Conservation (phyloP, 2,113 vertebrate species). For the Shinisaurus crocodilurus region DNA sequence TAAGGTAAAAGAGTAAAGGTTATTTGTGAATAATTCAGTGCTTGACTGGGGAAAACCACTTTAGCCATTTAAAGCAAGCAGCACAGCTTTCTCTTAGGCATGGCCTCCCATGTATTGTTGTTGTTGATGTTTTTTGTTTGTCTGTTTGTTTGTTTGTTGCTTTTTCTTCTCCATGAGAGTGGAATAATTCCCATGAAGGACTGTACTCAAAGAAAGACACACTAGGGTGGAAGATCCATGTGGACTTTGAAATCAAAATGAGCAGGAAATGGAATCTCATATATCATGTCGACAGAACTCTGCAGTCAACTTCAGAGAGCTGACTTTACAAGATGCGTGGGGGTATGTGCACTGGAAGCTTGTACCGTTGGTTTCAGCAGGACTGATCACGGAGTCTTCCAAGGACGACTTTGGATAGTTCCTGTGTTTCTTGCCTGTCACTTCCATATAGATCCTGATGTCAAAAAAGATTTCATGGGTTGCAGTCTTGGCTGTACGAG, state of each 20-base stretch:
- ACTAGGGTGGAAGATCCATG: background rate
- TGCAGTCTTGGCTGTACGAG: too few relatives aligned
- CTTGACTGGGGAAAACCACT: background rate
- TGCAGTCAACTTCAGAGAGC: background rate
- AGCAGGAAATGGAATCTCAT: background rate
- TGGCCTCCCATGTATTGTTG: too few relatives aligned
- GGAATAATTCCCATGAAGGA: background rate
- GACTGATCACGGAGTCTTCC: too few relatives aligned
- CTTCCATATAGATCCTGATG: too few relatives aligned
- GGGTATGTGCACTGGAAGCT: background rate
- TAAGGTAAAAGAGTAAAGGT: constrained; percentile 30
- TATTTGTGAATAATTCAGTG: constrained; percentile 21
- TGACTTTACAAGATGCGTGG: background rate
- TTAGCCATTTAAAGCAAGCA: background rate
- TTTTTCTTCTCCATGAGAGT: background rate
- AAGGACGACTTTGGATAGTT: too few relatives aligned
- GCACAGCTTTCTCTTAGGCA: background rate
- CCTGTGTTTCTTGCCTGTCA: too few relatives aligned
- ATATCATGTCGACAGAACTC: background rate
- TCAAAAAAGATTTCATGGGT: too few relatives aligned
- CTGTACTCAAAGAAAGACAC: background rate
- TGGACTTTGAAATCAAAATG: background rate
- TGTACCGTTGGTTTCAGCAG: background rate
- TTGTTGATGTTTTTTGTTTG: too few relatives aligned
- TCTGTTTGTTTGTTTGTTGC: background rate